Base-by-base conservation (phyloP, 2,797 vertebrate genomes). In the Sus cebifrons region DNA sequence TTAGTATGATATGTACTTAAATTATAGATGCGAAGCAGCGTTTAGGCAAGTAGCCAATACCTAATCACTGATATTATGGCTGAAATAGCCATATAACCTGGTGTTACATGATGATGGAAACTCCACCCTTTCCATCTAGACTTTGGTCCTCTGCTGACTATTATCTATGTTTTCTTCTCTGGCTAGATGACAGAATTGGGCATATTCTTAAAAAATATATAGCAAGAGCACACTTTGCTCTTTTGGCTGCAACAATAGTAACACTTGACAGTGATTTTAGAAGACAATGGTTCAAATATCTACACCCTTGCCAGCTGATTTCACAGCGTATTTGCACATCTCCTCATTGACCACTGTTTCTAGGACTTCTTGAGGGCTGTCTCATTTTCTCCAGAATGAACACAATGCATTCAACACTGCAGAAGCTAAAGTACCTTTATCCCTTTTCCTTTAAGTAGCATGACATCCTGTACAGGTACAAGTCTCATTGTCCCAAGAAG, bases 1-100 rank as follows among this genome's bases (percentile, higher is more conserved):
- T 95, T 97, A 89, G 74, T 58, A 71, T 95, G 73, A 49, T 87
- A 79, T 44, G 70, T 93, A 79, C 74, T 97, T 96, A 96, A 92
- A 85, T 71, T 78, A 25, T 58, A 87, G 54, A 75, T 81, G 40
- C 1, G 3, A 88, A 65, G 52, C 74, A 88, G 74, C 85, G 29
- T 87, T 87, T 89, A 95, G 95, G 91, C 86, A 12, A 1, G 17
- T 49, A 14, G 88, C 74, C 86, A 96, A 40, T 49, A 20, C 68
- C 36, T 87, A 94, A 94, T 83, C 73, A 91, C 64, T 54, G 23
- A 65, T 79, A 77, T 89, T 49, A 82, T 58, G 95, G 81, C 88
- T 96, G 86, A 95, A 96, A n/a, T 54, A 90, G 88, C 40, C 81
- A 78, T 92, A 70, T 68, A 79, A 96, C 67, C 12, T 81, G 75